Percentiles rank a stretch among this genome's conserved stretches.
These are phyloP conservation scores for Stenichneumon culpator DNA, from an alignment of 2,888 invertebrate genomes.

Conservation along the genomic window DNA sequence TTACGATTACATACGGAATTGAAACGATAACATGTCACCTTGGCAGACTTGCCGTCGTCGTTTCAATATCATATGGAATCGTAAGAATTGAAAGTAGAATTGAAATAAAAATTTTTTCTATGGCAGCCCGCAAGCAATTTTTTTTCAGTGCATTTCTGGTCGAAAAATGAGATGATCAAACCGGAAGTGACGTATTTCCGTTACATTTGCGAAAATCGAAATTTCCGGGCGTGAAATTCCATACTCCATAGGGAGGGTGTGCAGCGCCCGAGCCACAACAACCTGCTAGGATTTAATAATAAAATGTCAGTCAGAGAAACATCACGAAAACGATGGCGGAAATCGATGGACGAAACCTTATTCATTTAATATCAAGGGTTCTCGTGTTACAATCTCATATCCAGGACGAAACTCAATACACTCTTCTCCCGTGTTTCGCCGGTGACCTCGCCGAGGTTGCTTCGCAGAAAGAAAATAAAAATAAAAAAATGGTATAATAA, in stretches of 20 bases:
- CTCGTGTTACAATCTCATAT: constrained; percentile 16
- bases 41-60: no score
- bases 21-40: no score
- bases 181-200: background rate
- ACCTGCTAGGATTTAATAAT: background rate
- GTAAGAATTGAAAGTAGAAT: no score
- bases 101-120: no score
- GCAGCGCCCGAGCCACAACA: no score
- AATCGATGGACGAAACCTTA: background rate
- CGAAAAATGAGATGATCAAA: no score
- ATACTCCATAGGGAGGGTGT: background rate
- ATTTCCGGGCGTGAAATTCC: background rate
- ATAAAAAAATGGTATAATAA: background rate
- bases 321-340: background rate
- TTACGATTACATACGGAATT: no score
- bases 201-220: background rate
- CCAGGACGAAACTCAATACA: background rate
- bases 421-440: background rate
- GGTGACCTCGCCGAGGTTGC: background rate
- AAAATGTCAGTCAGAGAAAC: background rate
- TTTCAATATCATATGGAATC: no score
- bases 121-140: no score
- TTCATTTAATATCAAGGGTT: background rate
- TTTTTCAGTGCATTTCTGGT: no score
- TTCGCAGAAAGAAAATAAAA: background rate